phyloP scores from a whole-genome alignment of 2,797 vertebrate genomes.

The Ara ararauna region DNA sequence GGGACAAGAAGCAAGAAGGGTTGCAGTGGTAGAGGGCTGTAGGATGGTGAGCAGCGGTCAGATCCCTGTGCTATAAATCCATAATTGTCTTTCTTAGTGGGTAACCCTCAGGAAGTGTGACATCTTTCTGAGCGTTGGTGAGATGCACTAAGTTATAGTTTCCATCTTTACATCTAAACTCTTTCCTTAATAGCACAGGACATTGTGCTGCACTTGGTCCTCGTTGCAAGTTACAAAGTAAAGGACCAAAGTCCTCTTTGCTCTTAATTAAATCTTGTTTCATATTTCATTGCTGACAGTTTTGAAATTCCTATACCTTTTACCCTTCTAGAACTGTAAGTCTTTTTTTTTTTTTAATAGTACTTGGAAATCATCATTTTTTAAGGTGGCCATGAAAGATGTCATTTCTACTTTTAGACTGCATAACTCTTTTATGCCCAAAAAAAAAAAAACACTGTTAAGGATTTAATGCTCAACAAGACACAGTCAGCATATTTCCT shows the following conservation, averaged over 20 bases:
- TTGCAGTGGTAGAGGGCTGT: neutral
- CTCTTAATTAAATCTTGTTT: neutral
- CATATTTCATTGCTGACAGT: neutral
- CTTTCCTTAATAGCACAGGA: neutral
- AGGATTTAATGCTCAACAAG: conserved; percentile 14
- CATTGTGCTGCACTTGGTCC: neutral
- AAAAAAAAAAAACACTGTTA: neutral
- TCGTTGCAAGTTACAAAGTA: neutral
- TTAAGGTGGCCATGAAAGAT: neutral
- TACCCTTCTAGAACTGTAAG: neutral
- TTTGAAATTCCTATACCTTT: neutral
- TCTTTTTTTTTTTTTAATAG: neutral
- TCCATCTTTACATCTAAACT: neutral
- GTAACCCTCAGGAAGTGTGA: neutral
- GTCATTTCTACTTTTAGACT: neutral
- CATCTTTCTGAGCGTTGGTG: neutral
- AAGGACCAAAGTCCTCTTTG: neutral
- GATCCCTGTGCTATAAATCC: neutral
- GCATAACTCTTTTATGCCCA: neutral
- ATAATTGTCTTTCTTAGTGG: neutral
- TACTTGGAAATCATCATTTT: neutral
- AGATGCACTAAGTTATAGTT: neutral
- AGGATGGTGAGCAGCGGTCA: neutral
- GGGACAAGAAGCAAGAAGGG: neutral
- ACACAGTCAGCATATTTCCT: conserved; percentile 35